Base-by-base conservation (phyloP, 2,888 invertebrate genomes). In the Caenorhabditis doughertyi region DNA sequence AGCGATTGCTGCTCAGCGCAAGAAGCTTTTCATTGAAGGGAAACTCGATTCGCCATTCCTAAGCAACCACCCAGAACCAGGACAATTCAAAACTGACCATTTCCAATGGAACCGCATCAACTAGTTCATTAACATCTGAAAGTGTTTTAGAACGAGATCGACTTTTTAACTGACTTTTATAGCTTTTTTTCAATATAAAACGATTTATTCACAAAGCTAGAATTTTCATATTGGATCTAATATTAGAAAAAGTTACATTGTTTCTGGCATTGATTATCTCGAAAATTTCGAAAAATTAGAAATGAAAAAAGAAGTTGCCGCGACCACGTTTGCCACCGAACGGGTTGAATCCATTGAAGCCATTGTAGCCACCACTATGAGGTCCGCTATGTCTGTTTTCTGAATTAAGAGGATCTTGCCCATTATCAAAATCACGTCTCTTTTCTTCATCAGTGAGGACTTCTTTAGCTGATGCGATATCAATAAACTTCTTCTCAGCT, bases 381-480 rank as follows among this genome's bases (percentile, higher is more conserved):
- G 29, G 42, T 29, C 84, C 84, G n/a, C 79, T 77, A 3, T 95
- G 94, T 39, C 92, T 92, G 53, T 91, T 90, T 92, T 99, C 98
- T 0, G 98, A 97, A 94, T 99, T 98, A 71, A 99, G 93, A 0
- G 99, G 99, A 94, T 99, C 99, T 89, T 95, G 95, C 81, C 99
- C 99, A 87, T 94, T 94, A 93, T 99, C 99, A 93, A 96, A 99
- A 92, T 95, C 95, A 80, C 95, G 94, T 81, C 98, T 94, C 93
- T 98, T 99, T 92, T 98, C 97, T 89, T 94, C 93, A 92, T 95
- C 94, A 49, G 94, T 94, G 16, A 95, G 92, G 18, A 97, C 97
- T 94, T 99, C 99, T 93, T 99, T 99, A 71, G 99, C 99, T 47
- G 98, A 96, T 2, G 98, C 99, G 91, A 99, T 95, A 92, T 99